Evolutionary conservation across 2,888 invertebrate genomes (phyloP).

Genomic region (Monochamus alternatus): DNA sequence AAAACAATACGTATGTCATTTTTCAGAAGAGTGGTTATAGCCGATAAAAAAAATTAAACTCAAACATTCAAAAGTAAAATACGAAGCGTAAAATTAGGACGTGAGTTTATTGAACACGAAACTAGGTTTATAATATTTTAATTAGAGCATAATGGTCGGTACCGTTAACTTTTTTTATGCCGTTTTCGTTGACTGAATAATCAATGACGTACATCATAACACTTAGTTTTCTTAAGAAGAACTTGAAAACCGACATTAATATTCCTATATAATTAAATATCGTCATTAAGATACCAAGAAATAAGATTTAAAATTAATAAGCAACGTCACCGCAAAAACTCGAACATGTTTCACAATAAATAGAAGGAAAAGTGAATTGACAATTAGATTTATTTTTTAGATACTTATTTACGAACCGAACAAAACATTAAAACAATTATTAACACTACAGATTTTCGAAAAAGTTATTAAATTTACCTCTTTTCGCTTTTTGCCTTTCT

Average conservation of each 20-base stretch:
- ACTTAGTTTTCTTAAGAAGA: background rate
- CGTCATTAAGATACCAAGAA: background rate
- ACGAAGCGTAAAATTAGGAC: background rate
- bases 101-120: background rate
- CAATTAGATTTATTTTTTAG: background rate
- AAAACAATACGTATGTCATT: slow-evolving; percentile 12
- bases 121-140: slow-evolving; percentile 3
- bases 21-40: background rate
- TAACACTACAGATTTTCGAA: background rate
- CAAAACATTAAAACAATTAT: background rate
- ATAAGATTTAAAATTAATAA: slow-evolving; percentile 2
- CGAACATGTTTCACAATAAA: background rate
- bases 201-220: slow-evolving; percentile 27
- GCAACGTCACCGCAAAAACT: slow-evolving; percentile 12
- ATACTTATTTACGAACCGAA: background rate
- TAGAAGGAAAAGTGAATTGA: background rate
- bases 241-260: background rate
- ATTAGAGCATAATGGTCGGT: slow-evolving; percentile 23
- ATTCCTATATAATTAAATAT: background rate
- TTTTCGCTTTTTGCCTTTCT: slow-evolving; percentile 77
- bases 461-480: slow-evolving; percentile 71
- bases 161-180: slow-evolving; percentile 23
- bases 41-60: slow-evolving; percentile 11
- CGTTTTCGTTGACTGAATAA: slow-evolving; percentile 15
- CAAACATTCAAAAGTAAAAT: slow-evolving; percentile 15